Evolutionary conservation across 2,797 vertebrate species (phyloP).

Genomic region (Gorsachius magnificus): DNA sequence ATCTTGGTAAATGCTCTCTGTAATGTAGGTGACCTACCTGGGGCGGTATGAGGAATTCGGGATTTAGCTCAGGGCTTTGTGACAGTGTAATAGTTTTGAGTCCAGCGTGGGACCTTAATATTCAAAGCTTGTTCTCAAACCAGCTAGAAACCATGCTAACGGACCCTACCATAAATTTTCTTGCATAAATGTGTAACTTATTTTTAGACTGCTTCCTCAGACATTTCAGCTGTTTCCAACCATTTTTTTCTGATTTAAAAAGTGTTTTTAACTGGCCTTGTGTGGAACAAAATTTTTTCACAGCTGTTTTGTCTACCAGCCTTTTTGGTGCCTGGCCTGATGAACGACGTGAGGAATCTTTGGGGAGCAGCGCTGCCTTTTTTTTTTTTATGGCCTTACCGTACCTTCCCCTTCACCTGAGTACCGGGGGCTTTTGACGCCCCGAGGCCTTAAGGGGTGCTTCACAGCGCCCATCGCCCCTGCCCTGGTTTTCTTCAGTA

Average conservation of each 20-base stretch:
- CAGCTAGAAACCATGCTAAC: neutral
- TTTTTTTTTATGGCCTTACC: neutral
- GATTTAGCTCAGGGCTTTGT: neutral
- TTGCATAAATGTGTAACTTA: neutral
- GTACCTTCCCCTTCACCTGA: neutral
- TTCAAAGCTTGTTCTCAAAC: neutral
- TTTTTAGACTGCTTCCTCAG: neutral
- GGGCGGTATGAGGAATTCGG: neutral
- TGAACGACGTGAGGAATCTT: neutral
- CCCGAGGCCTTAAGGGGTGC: neutral
- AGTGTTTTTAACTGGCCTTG: neutral
- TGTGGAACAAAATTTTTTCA: neutral
- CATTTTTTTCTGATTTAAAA: neutral
- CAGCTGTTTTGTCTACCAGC: neutral
- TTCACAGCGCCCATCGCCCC: neutral
- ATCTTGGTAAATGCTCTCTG: neutral
- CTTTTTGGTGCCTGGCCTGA: neutral
- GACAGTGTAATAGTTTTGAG: neutral
- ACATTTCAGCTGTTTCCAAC: neutral
- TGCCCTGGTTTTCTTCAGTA: neutral
- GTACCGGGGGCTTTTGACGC: no score
- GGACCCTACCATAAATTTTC: neutral
- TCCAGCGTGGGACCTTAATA: neutral
- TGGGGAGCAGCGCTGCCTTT: neutral
- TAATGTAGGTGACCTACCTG: neutral